Evolutionary conservation across 2,797 vertebrate species (phyloP).

Genomic region (Syngnathus rostellatus): DNA sequence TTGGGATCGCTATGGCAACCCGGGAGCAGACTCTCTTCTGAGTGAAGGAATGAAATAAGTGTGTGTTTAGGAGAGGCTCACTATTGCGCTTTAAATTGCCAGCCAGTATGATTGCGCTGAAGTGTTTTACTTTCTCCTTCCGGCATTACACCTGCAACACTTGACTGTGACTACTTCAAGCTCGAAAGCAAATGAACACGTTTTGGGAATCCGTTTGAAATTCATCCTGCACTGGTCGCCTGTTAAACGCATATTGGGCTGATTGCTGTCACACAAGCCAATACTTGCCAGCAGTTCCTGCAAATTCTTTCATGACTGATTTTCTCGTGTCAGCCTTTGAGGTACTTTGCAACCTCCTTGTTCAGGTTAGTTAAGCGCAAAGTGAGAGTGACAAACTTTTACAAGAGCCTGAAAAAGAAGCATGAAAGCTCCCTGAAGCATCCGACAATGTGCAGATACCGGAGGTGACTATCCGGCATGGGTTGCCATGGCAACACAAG

Average conservation of each 20-base stretch:
- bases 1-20: conserved; percentile 71
- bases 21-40: conserved; percentile 34
- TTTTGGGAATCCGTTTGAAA: background rate
- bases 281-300: background rate
- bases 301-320: background rate
- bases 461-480: conserved; percentile 19
- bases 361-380: background rate
- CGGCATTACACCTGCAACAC: conserved; percentile 7
- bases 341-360: too few species aligned
- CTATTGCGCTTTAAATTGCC: conserved; percentile 25
- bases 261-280: background rate
- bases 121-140: conserved; percentile 17
- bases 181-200: background rate
- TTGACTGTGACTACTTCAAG: background rate
- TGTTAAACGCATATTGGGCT: too few species aligned
- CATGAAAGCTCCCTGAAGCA: background rate
- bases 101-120: conserved; percentile 18
- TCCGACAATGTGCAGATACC: conserved; percentile 10
- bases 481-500: conserved; percentile 61
- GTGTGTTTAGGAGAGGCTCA: conserved; percentile 15
- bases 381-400: background rate
- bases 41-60: conserved; percentile 56
- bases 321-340: background rate
- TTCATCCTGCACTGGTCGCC: background rate
- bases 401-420: background rate